phyloP scores from a whole-genome alignment of 2,888 invertebrate genomes.

The Eueremaeus valkanovi region DNA sequence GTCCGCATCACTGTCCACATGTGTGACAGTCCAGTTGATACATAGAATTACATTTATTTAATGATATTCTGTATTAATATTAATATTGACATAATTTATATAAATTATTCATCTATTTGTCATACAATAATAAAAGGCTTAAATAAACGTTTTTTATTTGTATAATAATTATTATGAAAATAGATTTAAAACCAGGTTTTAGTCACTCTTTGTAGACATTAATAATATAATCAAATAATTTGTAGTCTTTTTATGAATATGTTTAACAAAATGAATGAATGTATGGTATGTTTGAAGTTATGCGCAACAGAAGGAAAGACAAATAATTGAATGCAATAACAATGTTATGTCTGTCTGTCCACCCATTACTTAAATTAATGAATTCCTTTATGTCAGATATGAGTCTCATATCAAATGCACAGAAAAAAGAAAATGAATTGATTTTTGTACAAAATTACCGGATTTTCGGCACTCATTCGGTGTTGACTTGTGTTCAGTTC shows the following conservation, averaged over 20 bases:
- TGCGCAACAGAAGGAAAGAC: not conserved
- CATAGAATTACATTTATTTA: too few relatives aligned
- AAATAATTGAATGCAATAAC: not conserved
- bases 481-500: too few relatives aligned
- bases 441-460: not conserved
- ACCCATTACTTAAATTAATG: slow-evolving; percentile 11
- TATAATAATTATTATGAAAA: too few relatives aligned
- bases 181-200: too few relatives aligned
- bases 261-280: not conserved
- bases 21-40: too few relatives aligned
- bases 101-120: too few relatives aligned
- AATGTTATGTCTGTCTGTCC: not conserved
- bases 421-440: not conserved
- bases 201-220: too few relatives aligned
- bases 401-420: not conserved
- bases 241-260: not conserved
- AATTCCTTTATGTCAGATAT: slow-evolving; percentile 4
- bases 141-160: too few relatives aligned
- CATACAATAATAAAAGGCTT: too few relatives aligned
- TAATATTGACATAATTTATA: too few relatives aligned
- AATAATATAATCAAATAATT: not conserved
- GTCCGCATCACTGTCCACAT: too few relatives aligned
- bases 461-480: not conserved
- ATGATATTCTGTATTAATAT: too few relatives aligned
- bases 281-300: not conserved